Evolutionary conservation across 1,140 invertebrate genomes (phyloP).

Genomic region (Wiebesia pumilae): DNA sequence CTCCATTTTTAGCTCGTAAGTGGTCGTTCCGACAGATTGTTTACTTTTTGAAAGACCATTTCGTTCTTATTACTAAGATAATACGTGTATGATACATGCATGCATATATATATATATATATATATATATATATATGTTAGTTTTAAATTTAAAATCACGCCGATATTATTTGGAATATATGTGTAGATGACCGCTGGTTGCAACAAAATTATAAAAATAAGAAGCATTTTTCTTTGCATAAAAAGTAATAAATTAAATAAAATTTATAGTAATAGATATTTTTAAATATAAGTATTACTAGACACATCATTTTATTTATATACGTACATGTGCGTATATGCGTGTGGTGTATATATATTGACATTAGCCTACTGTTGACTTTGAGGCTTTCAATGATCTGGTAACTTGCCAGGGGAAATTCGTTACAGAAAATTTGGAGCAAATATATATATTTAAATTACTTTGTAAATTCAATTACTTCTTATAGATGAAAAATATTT

Average conservation of each 20-base stretch:
- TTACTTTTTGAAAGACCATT: slow-evolving; percentile 17
- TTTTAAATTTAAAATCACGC: slow-evolving; percentile 7
- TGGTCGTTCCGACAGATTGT: background rate
- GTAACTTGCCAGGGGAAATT: background rate
- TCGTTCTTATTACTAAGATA: background rate
- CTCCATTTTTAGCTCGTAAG: slow-evolving; percentile 75
- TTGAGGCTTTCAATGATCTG: background rate
- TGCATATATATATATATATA: background rate
- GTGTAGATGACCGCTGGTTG: background rate
- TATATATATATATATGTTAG: no score
- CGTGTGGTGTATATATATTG: no score
- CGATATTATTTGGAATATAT: slow-evolving; percentile 8
- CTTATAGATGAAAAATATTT: no score
- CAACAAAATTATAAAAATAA: background rate
- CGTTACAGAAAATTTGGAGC: no score
- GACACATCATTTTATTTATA: background rate
- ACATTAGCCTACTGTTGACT: no score
- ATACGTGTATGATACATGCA: background rate
- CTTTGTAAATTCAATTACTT: background rate
- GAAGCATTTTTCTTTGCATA: background rate
- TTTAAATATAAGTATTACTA: background rate
- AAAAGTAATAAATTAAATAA: background rate
- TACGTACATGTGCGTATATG: no score
- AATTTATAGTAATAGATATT: background rate
- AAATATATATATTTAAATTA: background rate